Evolutionary conservation across 1,140 invertebrate species (phyloP).

Genomic region (Ruditapes philippinarum): DNA sequence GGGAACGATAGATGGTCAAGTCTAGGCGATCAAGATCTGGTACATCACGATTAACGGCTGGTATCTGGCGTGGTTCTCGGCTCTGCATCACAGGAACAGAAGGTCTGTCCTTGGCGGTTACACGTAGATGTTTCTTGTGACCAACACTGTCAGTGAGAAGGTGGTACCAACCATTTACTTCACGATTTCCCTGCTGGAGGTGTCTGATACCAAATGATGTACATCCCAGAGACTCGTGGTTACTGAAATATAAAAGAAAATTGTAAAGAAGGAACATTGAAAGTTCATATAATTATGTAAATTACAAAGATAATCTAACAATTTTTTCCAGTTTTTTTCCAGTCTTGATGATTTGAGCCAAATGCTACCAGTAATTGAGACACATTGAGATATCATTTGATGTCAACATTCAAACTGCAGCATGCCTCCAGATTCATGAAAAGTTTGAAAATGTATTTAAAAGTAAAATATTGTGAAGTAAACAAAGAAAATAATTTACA

Average conservation of each 20-base stretch:
- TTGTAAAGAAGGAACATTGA: too few species aligned
- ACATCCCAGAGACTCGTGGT: constrained; percentile 40
- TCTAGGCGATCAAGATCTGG: not conserved
- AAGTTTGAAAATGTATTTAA: too few species aligned
- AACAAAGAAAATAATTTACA: too few species aligned
- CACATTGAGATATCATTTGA: too few species aligned
- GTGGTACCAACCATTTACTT: constrained; percentile 86
- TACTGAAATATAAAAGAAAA: constrained; percentile 18
- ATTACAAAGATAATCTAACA: too few species aligned
- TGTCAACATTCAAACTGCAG: too few species aligned
- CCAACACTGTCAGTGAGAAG: constrained; percentile 87
- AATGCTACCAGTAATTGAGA: too few species aligned
- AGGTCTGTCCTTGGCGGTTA: constrained; percentile 39
- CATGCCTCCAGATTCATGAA: too few species aligned
- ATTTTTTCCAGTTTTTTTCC: too few species aligned
- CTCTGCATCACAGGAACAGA: constrained; percentile 50
- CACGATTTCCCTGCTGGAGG: not conserved
- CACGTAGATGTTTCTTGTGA: constrained; percentile 82
- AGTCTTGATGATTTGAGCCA: too few species aligned
- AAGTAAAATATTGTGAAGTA: too few species aligned
- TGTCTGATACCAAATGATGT: constrained; percentile 61
- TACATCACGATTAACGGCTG: constrained; percentile 48
- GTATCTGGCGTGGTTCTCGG: constrained; percentile 23
- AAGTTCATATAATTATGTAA: too few species aligned
- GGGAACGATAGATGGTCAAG: constrained; percentile 26